Evolutionary conservation across 2,888 invertebrate species (phyloP).

Genomic region (Agonopterix alstromeriana): DNA sequence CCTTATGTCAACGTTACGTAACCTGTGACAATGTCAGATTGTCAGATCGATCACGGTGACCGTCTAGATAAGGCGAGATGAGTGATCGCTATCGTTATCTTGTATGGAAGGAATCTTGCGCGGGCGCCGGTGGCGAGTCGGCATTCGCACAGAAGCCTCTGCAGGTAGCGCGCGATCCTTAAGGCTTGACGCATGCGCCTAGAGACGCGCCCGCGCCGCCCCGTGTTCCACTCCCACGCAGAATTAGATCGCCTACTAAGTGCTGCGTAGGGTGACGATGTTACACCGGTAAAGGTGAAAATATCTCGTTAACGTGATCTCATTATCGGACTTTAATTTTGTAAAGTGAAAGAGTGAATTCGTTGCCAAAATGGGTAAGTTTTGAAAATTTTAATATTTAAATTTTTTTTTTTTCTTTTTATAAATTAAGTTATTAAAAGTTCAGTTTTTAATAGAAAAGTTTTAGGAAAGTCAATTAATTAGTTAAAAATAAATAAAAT

Average conservation of each 20-base stretch:
- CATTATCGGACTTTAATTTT: slow-evolving; percentile 40
- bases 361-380: slow-evolving; percentile 59
- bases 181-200: slow-evolving; percentile 34
- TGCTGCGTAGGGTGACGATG: slow-evolving; percentile 59
- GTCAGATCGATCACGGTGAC: slow-evolving; percentile 7
- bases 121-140: slow-evolving; percentile 40
- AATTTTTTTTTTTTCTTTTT: not conserved
- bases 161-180: slow-evolving; percentile 66
- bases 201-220: slow-evolving; percentile 26
- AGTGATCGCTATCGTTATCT: slow-evolving; percentile 70
- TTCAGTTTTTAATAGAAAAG: too few relatives aligned
- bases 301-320: slow-evolving; percentile 58
- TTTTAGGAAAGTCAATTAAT: too few relatives aligned
- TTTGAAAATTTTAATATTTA: not conserved
- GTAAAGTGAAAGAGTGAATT: slow-evolving; percentile 58
- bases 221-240: slow-evolving; percentile 32
- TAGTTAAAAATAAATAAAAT: too few relatives aligned
- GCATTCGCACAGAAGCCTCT: slow-evolving; percentile 72
- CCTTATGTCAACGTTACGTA: slow-evolving; percentile 2
- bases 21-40: slow-evolving; percentile 4
- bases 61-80: slow-evolving; percentile 57
- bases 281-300: slow-evolving; percentile 49
- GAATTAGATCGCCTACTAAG: slow-evolving; percentile 29
- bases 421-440: not conserved
- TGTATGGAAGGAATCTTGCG: slow-evolving; percentile 62